Conservation (phyloP, 2,797 vertebrate species). For the Anguilla pacifica region DNA sequence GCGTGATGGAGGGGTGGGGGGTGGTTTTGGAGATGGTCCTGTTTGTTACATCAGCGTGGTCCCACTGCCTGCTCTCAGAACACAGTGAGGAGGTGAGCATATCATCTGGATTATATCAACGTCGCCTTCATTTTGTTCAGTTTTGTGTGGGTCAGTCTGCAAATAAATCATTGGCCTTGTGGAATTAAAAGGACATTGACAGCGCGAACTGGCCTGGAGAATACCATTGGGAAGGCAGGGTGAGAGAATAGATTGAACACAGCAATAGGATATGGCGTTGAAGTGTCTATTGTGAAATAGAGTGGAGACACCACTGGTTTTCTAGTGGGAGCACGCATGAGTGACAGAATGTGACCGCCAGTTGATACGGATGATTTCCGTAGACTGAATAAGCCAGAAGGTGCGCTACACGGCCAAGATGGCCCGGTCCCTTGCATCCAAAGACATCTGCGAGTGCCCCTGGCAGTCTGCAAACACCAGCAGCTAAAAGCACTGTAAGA, state of each 20-base stretch:
- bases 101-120: not conserved
- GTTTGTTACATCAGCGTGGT: not conserved
- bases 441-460: not conserved
- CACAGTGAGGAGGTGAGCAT: not conserved
- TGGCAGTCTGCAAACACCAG: not conserved
- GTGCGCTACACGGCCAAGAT: not conserved
- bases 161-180: constrained; percentile 9
- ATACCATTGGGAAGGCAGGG: constrained; percentile 12
- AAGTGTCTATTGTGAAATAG: not conserved
- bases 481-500: not conserved
- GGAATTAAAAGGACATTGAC: constrained; percentile 40
- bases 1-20: too few relatives aligned
- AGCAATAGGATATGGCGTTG: constrained; percentile 9
- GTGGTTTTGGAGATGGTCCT: too few relatives aligned
- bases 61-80: not conserved
- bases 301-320: not conserved
- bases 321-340: not conserved
- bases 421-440: not conserved
- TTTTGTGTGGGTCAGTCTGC: not conserved
- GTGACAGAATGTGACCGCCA: not conserved
- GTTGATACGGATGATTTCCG: not conserved
- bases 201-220: constrained; percentile 28
- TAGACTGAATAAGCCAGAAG: not conserved
- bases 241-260: constrained; percentile 26
- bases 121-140: not conserved